A percentile compares a stretch with the other conserved stretches of the same genome.
Evolutionary conservation across 53 echinoderm and acorn worm species (phyloP).

Genomic region (Hippasteria phrygiana): DNA sequence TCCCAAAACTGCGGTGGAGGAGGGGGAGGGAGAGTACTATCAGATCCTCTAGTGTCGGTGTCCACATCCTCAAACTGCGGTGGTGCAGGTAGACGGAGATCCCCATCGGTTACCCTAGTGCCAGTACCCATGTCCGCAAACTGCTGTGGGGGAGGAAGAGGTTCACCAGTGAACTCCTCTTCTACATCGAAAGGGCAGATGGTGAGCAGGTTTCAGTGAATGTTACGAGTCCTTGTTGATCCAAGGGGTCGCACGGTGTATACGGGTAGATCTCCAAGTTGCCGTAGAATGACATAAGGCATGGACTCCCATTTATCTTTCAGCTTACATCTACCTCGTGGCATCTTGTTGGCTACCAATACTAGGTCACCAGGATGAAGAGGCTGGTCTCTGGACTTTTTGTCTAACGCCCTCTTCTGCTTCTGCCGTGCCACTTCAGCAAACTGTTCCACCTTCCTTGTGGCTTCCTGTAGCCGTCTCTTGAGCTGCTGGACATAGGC

Average conservation of each 20-base stretch:
- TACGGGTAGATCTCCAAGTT: neutral
- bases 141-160: neutral
- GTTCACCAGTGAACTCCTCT: neutral
- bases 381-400: neutral
- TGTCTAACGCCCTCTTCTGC: neutral
- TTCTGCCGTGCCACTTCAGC: neutral
- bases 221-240: neutral
- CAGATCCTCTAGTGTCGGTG: too few relatives aligned
- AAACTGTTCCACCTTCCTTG: neutral
- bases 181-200: constrained; percentile 14
- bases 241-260: neutral
- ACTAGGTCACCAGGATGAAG: constrained; percentile 35
- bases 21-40: too few relatives aligned
- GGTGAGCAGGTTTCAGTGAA: constrained; percentile 4
- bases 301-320: constrained; percentile 25
- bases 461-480: neutral
- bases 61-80: too few relatives aligned
- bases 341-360: neutral
- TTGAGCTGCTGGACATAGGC: neutral
- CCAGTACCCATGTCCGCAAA: too few relatives aligned
- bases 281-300: neutral
- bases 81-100: too few relatives aligned
- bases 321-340: constrained; percentile 18
- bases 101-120: too few relatives aligned
- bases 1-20: too few relatives aligned